Base-by-base conservation (phyloP, 1,140 invertebrate genomes). In the Hestina assimilis region DNA sequence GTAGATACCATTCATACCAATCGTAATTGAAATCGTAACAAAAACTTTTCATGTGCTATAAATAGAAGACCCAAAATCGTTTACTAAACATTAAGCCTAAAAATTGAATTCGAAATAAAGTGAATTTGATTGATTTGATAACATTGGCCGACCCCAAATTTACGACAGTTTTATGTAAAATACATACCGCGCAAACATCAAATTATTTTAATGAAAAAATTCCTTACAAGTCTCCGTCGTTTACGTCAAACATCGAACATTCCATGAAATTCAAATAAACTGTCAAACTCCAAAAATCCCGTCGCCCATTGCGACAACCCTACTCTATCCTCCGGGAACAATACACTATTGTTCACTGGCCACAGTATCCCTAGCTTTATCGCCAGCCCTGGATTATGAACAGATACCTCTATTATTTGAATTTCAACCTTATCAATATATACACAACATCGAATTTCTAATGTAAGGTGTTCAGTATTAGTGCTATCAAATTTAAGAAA, bases 341-440 rank as follows among this genome's bases (percentile, higher is more conserved):
- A 58, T 58, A 58, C 55, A 50, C 55, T 51, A 58, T 58, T 58
- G 55, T 58, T 58, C 47, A 24, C 38, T 35, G 55, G 46, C 47
- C 55, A 45, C 55, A 58, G 55, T 51, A 43, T 54, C 55, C 40
- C 55, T 51, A 17, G 55, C 46, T 58, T 58, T 58, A 51, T 58
- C 46, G 31, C 46, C 40, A 43, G 20, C 40, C 47, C 41, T 45
- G 55, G 47, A 50, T 51, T 58, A 58, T n/a, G 8, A 38, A 45
- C 31, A 6, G 12, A 14, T 35, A 35, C 21, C 7, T 48, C 11
- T 47, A n/a, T 14, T 33, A 12, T 40, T 41, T 31, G 3, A 47
- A 19, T 29, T 48, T 55, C 9, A 29, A 24, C 53, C 15, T 29
- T 47, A 56, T 40, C 0, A 8, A 5, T 14, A 9, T 12, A 4